phyloP scores from a whole-genome alignment of 2,888 invertebrate species.

The Stenichneumon culpator region DNA sequence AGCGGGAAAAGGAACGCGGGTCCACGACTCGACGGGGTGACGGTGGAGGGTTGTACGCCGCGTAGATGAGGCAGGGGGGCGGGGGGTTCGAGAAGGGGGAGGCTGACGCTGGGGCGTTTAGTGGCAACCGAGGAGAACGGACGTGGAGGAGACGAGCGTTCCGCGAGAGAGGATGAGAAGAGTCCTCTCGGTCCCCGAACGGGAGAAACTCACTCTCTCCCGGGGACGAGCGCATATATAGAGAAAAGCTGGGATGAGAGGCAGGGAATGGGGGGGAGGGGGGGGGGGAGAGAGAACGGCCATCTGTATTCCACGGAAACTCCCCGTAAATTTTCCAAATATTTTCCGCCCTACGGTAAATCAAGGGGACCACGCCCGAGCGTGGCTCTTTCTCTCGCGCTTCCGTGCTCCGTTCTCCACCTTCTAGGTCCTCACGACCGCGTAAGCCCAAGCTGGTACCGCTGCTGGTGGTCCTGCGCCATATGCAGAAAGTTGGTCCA shows the following conservation, averaged over 20 bases:
- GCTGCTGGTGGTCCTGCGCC: slow-evolving; percentile 39
- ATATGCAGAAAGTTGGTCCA: slow-evolving; percentile 64
- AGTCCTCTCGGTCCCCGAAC: neutral
- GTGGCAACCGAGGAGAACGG: slow-evolving; percentile 63
- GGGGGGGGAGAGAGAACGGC: slow-evolving; percentile 58
- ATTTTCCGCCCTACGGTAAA: slow-evolving; percentile 80
- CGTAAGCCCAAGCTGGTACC: slow-evolving; percentile 51
- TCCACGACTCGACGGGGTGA: slow-evolving; percentile 66
- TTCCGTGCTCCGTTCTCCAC: slow-evolving; percentile 33
- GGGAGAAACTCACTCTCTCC: slow-evolving; percentile 23
- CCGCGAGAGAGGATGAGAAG: slow-evolving; percentile 42
- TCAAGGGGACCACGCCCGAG: slow-evolving; percentile 73
- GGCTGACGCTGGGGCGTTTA: slow-evolving; percentile 47
- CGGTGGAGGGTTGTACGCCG: slow-evolving; percentile 53
- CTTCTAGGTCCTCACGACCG: slow-evolving; percentile 27
- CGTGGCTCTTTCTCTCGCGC: slow-evolving; percentile 59
- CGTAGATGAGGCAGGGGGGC: slow-evolving; percentile 58
- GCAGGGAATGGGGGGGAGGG: slow-evolving; percentile 56
- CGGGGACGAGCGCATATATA: slow-evolving; percentile 28
- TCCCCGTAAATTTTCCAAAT: slow-evolving; percentile 82
- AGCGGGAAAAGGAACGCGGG: slow-evolving; percentile 65
- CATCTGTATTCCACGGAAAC: slow-evolving; percentile 72
- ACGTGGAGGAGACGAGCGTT: slow-evolving; percentile 55
- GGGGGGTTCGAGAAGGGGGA: slow-evolving; percentile 50
- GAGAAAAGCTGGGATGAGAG: too few relatives aligned